These are phyloP conservation scores for Dinomys branickii DNA, from an alignment of 2,113 vertebrate species.

Conservation along the genomic window DNA sequence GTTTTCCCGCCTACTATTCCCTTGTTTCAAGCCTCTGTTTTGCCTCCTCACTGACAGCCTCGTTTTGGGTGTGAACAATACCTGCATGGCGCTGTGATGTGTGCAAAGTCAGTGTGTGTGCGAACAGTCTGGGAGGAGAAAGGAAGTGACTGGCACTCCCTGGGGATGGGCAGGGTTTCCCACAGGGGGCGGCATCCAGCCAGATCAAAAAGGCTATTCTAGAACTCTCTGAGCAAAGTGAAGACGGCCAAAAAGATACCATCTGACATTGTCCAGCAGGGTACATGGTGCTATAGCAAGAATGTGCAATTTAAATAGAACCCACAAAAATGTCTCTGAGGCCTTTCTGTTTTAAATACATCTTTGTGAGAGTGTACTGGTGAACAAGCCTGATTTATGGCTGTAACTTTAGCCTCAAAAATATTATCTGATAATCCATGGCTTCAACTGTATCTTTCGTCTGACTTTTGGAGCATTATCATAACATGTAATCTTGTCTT, in stretches of 20 bases:
- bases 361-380: not conserved
- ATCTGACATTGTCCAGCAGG: not conserved
- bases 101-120: not conserved
- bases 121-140: not conserved
- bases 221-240: not conserved
- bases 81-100: not conserved
- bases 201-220: not conserved
- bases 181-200: not conserved
- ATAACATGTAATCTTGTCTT: not conserved
- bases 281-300: not conserved
- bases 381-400: not conserved
- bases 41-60: not conserved
- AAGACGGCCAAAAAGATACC: not conserved
- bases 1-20: not conserved
- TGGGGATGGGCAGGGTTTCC: constrained; percentile 20
- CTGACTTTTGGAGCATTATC: not conserved
- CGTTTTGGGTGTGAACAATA: not conserved
- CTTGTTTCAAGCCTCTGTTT: not conserved
- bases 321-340: not conserved
- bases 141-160: not conserved
- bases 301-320: not conserved
- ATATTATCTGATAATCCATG: not conserved
- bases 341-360: not conserved
- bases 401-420: not conserved
- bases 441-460: not conserved